phyloP scores from a whole-genome alignment of 2,888 invertebrate genomes.

The Camptogramma bilineatum region DNA sequence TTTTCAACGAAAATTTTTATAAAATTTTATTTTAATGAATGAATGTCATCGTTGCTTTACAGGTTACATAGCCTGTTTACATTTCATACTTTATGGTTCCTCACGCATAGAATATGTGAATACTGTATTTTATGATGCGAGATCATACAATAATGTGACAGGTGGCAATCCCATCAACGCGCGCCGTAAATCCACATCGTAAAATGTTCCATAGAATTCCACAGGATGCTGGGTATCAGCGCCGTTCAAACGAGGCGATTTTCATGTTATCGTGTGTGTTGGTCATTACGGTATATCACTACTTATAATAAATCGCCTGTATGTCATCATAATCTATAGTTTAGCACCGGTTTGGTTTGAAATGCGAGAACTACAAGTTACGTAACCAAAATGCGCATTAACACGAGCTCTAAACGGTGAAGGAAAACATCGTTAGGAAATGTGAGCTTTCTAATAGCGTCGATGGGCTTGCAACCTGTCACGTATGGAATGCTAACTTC shows the following conservation, averaged over 20 bases:
- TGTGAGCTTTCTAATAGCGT: too few species aligned
- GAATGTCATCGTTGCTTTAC: too few species aligned
- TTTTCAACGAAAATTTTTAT: too few species aligned
- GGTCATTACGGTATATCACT: background rate
- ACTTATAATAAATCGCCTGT: background rate
- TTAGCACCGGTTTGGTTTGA: background rate
- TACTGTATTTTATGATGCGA: background rate
- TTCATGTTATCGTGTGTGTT: background rate
- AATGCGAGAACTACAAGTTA: too few species aligned
- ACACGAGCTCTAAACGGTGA: too few species aligned
- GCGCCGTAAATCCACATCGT: background rate
- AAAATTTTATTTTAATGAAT: too few species aligned
- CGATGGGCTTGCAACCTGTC: too few species aligned
- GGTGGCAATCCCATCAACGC: constrained; percentile 1
- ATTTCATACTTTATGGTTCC: background rate
- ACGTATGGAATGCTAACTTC: too few species aligned
- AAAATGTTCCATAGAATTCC: background rate
- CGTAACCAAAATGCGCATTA: too few species aligned
- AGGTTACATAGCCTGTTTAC: too few species aligned
- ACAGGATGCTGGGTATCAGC: background rate
- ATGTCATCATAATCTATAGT: background rate
- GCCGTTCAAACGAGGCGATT: background rate
- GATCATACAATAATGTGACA: background rate
- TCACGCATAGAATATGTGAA: background rate
- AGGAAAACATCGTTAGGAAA: too few species aligned